Percentiles rank a stretch among this genome's conserved stretches.
Evolutionary conservation across 2,113 vertebrate species (phyloP).

Genomic region (Peromyscus californicus): DNA sequence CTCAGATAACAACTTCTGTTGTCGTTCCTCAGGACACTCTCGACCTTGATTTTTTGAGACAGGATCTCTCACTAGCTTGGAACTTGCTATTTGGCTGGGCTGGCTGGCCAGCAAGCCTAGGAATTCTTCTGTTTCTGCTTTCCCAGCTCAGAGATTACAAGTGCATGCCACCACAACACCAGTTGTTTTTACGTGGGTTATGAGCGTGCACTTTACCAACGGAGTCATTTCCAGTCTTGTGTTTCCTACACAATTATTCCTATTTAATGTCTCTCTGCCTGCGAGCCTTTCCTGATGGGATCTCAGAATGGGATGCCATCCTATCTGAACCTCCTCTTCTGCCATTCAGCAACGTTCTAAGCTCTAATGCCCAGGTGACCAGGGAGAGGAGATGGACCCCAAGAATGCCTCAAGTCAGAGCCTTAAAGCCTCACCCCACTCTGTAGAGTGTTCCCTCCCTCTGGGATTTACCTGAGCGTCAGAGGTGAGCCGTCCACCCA

Average conservation of each 20-base stretch:
- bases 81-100: background rate
- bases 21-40: background rate
- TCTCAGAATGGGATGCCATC: too few relatives aligned
- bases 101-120: background rate
- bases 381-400: background rate
- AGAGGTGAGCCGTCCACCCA: slow-evolving; percentile 11
- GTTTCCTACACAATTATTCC: background rate
- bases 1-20: background rate
- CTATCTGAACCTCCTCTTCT: background rate
- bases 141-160: background rate
- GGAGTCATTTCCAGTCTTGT: background rate
- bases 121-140: background rate
- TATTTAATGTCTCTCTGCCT: too few relatives aligned
- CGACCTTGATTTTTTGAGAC: background rate
- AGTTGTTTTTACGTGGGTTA: background rate
- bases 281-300: too few relatives aligned
- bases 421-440: background rate
- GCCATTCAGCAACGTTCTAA: too few relatives aligned
- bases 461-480: background rate
- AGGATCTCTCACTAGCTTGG: background rate
- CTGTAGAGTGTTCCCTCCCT: background rate
- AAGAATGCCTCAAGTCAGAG: background rate
- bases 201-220: background rate
- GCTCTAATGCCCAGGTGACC: too few relatives aligned
- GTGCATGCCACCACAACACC: background rate